Conservation (phyloP, 2,113 vertebrate species). For the zebrafish (Danio rerio) region GRCz12tu NC_133185.1:34785001-34785500, state of each 20-base stretch:
- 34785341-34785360: no score
- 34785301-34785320: no score
- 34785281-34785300: no score
- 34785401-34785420: no score
- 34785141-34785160: not conserved
- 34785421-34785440: no score
- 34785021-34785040: slow-evolving; percentile 68
- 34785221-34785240: not conserved
- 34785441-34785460: no score
- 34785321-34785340: no score
- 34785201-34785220: not conserved
- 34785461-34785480: no score
- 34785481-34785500: no score
- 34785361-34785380: no score
- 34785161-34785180: not conserved
- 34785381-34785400: no score
- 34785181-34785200: not conserved
- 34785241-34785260: not conserved
- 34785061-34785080: slow-evolving; percentile 64
- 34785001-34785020: slow-evolving; percentile 56
- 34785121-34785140: not conserved
- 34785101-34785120: slow-evolving; percentile 69
- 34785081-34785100: slow-evolving; percentile 60
- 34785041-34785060: slow-evolving; percentile 47
- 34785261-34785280: no score